Percentiles rank a stretch among this genome's conserved stretches.
Evolutionary conservation across 2,888 invertebrate genomes (phyloP).

Genomic region (Drosophila borborema): DNA sequence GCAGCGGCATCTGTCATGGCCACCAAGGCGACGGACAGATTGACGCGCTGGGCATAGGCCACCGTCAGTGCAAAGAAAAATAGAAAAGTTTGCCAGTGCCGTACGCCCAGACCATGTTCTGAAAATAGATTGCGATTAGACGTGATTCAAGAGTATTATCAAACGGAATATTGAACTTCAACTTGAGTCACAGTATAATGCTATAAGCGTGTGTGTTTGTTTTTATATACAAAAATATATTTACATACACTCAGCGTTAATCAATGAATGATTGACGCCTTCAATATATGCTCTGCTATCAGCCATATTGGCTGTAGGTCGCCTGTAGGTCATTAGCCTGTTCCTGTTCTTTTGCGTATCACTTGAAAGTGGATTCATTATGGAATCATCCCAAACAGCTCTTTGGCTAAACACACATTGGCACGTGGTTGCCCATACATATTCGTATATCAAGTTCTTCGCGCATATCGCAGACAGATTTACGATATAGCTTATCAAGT

Average conservation of each 20-base stretch:
- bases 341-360: constrained; percentile 30
- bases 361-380: constrained; percentile 36
- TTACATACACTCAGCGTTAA: constrained; percentile 11
- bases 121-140: constrained; percentile 29
- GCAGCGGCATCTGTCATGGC: constrained; percentile 88
- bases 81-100: constrained; percentile 88
- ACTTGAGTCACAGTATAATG: constrained; percentile 27
- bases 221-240: neutral
- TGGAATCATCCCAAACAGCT: constrained; percentile 18
- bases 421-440: constrained; percentile 18
- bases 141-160: neutral
- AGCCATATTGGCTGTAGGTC: constrained; percentile 53
- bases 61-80: constrained; percentile 88
- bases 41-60: constrained; percentile 88
- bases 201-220: neutral
- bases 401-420: constrained; percentile 8
- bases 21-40: constrained; percentile 90
- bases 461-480: constrained; percentile 19
- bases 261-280: constrained; percentile 50
- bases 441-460: constrained; percentile 4
- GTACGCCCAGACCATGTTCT: constrained; percentile 85
- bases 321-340: constrained; percentile 59
- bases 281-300: constrained; percentile 29
- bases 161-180: constrained; percentile 53
- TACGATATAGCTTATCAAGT: constrained; percentile 51